Conservation (phyloP, 1,140 invertebrate genomes). For the Trichonephila clavipes region DNA sequence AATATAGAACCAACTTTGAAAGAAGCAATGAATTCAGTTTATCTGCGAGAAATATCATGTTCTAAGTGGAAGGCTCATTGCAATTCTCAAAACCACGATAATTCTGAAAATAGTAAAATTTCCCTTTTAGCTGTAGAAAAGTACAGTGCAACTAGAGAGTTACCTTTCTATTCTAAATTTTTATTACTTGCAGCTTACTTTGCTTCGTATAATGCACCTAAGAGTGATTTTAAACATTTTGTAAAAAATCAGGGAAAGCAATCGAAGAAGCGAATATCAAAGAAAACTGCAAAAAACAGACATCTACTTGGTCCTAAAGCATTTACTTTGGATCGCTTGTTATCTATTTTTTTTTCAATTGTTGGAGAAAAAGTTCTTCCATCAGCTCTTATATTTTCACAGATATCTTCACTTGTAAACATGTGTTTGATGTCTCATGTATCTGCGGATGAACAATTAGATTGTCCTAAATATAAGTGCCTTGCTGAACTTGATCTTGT, state of each 20-base stretch:
- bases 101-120: constrained; percentile 40
- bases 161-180: constrained; percentile 94
- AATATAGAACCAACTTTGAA: constrained; percentile 89
- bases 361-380: constrained; percentile 90
- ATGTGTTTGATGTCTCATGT: constrained; percentile 48
- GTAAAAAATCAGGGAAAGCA: constrained; percentile 72
- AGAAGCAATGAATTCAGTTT: constrained; percentile 88
- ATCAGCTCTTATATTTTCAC: constrained; percentile 86
- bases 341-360: constrained; percentile 96
- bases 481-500: constrained; percentile 64
- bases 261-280: constrained; percentile 78
- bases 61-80: constrained; percentile 78
- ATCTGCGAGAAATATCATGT: constrained; percentile 85
- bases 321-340: constrained; percentile 90
- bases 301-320: constrained; percentile 87
- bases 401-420: constrained; percentile 61
- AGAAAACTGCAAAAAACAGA: constrained; percentile 78
- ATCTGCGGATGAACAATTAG: constrained; percentile 60
- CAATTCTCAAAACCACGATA: constrained; percentile 78
- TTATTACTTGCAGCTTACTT: constrained; percentile 93
- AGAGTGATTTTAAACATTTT: constrained; percentile 90
- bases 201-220: constrained; percentile 93
- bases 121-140: constrained; percentile 85
- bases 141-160: constrained; percentile 84
- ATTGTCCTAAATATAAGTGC: constrained; percentile 73